Percentiles rank a stretch among this genome's conserved stretches.
Conservation (phyloP, 2,797 vertebrate genomes). For the Falco novaeseelandiae region DNA sequence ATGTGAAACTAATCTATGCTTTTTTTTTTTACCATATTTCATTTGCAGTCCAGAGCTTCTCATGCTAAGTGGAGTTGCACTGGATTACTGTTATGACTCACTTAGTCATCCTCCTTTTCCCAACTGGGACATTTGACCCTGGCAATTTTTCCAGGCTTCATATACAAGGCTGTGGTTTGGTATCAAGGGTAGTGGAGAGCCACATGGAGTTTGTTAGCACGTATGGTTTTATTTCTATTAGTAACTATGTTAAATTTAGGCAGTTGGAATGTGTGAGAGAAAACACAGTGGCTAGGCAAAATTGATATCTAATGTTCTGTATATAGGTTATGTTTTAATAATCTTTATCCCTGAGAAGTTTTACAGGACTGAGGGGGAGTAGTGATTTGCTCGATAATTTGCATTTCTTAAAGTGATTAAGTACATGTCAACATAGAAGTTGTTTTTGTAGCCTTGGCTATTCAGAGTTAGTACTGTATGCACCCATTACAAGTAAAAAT, state of each 20-base stretch:
- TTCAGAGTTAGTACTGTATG: background rate
- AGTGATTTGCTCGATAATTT: background rate
- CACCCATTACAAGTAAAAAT: background rate
- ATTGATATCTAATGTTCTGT: background rate
- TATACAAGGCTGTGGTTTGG: background rate
- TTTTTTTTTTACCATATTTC: background rate
- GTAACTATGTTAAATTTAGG: conserved; percentile 34
- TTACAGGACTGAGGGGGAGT: background rate
- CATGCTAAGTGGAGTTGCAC: background rate
- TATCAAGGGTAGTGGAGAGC: background rate
- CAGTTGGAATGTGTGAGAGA: background rate
- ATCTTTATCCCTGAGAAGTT: background rate
- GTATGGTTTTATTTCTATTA: no score
- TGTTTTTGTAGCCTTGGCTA: background rate
- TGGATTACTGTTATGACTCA: background rate
- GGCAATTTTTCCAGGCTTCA: background rate
- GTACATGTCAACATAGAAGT: background rate
- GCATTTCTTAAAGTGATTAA: background rate
- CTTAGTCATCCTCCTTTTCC: background rate
- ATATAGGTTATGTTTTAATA: background rate
- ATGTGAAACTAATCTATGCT: rapidly evolving
- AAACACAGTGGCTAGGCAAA: background rate
- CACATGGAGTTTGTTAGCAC: background rate
- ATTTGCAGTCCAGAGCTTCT: background rate
- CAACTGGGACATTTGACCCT: rapidly evolving